Evolutionary conservation across 2,797 vertebrate genomes (phyloP), one percentile per base, ranked within the genome.

Genomic region (Syndactyla subalaris): DNA sequence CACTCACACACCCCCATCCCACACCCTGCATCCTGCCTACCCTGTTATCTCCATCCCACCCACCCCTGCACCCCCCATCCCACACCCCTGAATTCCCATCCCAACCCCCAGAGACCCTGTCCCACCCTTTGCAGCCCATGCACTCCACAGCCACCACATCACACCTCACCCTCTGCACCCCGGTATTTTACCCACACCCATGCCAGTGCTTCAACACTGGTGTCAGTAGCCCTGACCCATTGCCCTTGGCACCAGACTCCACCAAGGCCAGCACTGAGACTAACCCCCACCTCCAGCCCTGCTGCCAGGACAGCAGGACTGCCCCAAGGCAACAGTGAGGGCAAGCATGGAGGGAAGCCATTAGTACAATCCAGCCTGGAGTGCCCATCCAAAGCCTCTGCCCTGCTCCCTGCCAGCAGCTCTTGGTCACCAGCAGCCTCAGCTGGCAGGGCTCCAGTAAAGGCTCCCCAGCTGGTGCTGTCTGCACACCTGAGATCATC

Each of bases 221-320:
- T 23, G 24, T 38, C 1, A 1, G 38, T 9, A 58, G 48, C 43
- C 57, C 49, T 34, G 46, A 65, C 18, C 36, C 29, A 2, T 11
- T 12, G 2, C 6, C 1, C 45, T 38, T 0, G 2, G 43, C 54
- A 62, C 48, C 1, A 0, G 24, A 30, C n/a, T 61, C 52, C 58
- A 6, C 52, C 0, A 0, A 48, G 54, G n/a, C 30, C 59, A 65
- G 30, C 46, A 36, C 16, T 0, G 0, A 39, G 22, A 22, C 10
- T 16, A 16, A 10, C 1, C 3, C 29, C 32, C 1, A 3, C 0
- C 24, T 36, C 46, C 58, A 82, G 36, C 61, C 55, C 76, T 0
- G 0, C 57, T 49, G 32, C 55, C 1, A 1, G 61, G 27, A 22
- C 24, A 0, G 0, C 29, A 54, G 68, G 65, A 48, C 52, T 0